phyloP scores from a whole-genome alignment of 2,113 vertebrate species.

The Onychostruthus taczanowskii region DNA sequence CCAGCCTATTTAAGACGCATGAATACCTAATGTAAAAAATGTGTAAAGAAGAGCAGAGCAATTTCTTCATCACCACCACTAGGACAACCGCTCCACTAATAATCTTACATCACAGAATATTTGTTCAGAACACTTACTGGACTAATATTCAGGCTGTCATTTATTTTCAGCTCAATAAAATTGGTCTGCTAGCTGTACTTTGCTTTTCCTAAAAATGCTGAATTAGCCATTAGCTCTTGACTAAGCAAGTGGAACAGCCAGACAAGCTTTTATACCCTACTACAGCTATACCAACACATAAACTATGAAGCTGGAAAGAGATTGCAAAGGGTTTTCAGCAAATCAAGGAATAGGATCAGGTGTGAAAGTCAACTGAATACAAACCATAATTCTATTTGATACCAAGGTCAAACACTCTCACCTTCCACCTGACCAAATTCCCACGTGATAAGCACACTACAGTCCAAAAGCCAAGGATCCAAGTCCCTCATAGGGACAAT shows the following conservation, averaged over 20 bases:
- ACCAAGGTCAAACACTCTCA: not conserved
- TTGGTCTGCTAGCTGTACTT: not conserved
- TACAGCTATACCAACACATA: not conserved
- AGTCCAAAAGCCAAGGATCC: not conserved
- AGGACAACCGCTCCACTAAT: not conserved
- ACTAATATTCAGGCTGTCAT: not conserved
- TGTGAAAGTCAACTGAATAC: not conserved
- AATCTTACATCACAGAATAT: not conserved
- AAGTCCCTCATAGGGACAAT: not conserved
- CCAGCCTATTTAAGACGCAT: not conserved
- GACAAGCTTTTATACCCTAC: not conserved
- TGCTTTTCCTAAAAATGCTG: not conserved
- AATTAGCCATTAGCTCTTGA: not conserved
- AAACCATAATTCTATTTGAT: not conserved
- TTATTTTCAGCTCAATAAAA: not conserved
- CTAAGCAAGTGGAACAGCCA: not conserved
- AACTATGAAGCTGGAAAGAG: not conserved
- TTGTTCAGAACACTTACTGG: not conserved
- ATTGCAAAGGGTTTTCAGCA: not conserved
- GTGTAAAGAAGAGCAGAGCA: not conserved
- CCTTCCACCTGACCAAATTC: not conserved
- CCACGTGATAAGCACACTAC: rapidly evolving
- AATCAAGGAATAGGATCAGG: not conserved
- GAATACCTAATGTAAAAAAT: not conserved
- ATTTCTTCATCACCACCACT: not conserved